Percentiles rank a stretch among this genome's conserved stretches.
Evolutionary conservation across 2,113 vertebrate genomes (phyloP).

Genomic region (Nothobranchius kuhntae): DNA sequence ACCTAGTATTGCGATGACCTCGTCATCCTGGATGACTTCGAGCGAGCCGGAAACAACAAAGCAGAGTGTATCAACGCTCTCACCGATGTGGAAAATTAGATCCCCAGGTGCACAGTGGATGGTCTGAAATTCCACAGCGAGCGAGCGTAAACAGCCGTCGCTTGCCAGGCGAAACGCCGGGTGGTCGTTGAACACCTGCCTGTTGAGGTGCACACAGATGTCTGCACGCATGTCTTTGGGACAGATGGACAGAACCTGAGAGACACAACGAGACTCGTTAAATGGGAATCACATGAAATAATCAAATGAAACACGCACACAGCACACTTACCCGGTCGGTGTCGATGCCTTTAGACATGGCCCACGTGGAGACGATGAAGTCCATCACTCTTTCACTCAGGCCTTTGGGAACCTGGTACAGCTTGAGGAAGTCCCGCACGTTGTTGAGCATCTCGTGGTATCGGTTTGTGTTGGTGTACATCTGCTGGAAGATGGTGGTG

Average conservation of each 20-base stretch:
- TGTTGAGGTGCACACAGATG: conserved; percentile 97
- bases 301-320: too few species aligned
- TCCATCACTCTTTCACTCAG: conserved; percentile 99
- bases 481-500: conserved; percentile 99
- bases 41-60: conserved; percentile 96
- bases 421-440: conserved; percentile 95
- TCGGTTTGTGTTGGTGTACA: conserved; percentile 99
- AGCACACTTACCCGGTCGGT: conserved; percentile 88
- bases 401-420: conserved; percentile 98
- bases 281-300: too few species aligned
- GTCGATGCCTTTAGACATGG: conserved; percentile 99
- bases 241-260: conserved; percentile 95
- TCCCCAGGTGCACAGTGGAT: conserved; percentile 97
- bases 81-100: conserved; percentile 98
- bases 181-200: conserved; percentile 97
- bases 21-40: conserved; percentile 98
- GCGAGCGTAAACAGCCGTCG: conserved; percentile 92
- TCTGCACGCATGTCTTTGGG: conserved; percentile 99
- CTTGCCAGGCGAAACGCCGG: conserved; percentile 96
- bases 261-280: not conserved
- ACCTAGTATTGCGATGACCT: conserved; percentile 98
- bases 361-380: conserved; percentile 99
- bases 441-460: conserved; percentile 99
- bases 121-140: conserved; percentile 97
- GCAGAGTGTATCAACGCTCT: conserved; percentile 96